Percentiles rank a stretch among this genome's conserved stretches.
These are phyloP conservation scores for Drosophila kambysellisi DNA, from an alignment of 2,888 invertebrate species.

Conservation along the genomic window DNA sequence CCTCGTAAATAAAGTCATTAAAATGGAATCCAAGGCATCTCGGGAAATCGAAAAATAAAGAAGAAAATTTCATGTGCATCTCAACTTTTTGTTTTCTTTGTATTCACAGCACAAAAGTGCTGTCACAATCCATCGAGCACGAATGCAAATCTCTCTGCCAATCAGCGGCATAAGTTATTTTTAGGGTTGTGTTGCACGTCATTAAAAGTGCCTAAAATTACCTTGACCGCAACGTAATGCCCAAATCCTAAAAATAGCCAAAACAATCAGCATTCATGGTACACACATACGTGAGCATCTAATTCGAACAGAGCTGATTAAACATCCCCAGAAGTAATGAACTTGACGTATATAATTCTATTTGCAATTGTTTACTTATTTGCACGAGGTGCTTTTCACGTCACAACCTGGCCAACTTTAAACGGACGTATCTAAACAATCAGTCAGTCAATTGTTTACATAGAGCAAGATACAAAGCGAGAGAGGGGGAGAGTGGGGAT, in stretches of 20 bases:
- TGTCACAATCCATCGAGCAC: conserved; percentile 36
- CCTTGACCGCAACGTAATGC: conserved; percentile 66
- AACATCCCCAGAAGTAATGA: conserved; percentile 61
- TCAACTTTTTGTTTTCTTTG: neutral
- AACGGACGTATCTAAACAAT: conserved; percentile 34
- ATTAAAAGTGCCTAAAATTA: conserved; percentile 63
- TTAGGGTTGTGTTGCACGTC: conserved; percentile 52
- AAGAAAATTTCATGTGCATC: conserved; percentile 24
- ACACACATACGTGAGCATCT: conserved; percentile 60
- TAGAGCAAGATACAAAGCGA: neutral
- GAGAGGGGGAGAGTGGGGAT: neutral
- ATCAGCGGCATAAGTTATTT: conserved; percentile 38
- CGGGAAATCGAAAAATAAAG: conserved; percentile 31
- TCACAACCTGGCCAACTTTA: conserved; percentile 56
- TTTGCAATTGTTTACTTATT: conserved; percentile 69
- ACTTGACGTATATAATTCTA: conserved; percentile 74
- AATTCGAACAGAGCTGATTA: conserved; percentile 70
- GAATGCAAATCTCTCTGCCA: conserved; percentile 34
- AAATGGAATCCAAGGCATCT: conserved; percentile 69
- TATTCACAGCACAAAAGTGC: conserved; percentile 24
- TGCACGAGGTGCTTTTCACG: conserved; percentile 73
- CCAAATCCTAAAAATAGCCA: conserved; percentile 60
- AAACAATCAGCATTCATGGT: conserved; percentile 33
- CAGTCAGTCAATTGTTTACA: conserved; percentile 41
- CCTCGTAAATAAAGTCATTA: conserved; percentile 79